Evolutionary conservation across 1,140 invertebrate species (phyloP), one percentile per base, ranked within the genome.

Genomic region (Scaptomyza hsui): DNA sequence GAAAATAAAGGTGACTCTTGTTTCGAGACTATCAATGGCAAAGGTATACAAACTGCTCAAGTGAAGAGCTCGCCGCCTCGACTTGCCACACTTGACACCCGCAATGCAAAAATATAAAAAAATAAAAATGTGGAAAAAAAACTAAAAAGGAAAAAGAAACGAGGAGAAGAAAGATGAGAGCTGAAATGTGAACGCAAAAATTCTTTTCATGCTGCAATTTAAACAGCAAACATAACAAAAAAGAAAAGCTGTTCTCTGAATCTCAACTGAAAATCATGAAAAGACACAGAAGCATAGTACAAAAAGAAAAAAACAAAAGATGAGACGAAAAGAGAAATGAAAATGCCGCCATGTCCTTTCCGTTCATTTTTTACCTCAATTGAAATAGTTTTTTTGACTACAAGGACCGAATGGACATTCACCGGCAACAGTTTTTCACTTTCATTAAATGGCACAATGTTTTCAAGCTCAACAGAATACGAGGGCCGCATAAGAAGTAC

Each of bases 321-420:
- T 56, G 42, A 6, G 44, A 26, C 26, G 26, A 16, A 35, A 21
- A 37, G 49, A 67, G 15, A 59, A 74, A 64, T 62, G 70, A 72
- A 72, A 89, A 82, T 82, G 83, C 78, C 83, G 74, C 57, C 75
- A 61, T 86, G 83, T 78, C 82, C 82, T 86, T 88, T 82, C 75
- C 82, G 82, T 78, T 82, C 71, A 77, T 88, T 88, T 88, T 82
- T 75, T 88, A 86, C 82, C 82, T 86, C 82, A 86, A 86, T 86
- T 86, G 82, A 86, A 86, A 86, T 86, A 86, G 82, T 86, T 88
- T 86, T 51, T 75, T 59, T 15, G 55, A 60, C 48, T 47, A 45
- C 61, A 63, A 62, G 57, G 19, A 48, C 59, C 62, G 49, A 67
- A 52, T 67, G 69, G 69, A 67, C 69, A 67, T 67, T 72, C 53